Evolutionary conservation across 2,797 vertebrate species (phyloP).

Genomic region (Brachymystax lenok): DNA sequence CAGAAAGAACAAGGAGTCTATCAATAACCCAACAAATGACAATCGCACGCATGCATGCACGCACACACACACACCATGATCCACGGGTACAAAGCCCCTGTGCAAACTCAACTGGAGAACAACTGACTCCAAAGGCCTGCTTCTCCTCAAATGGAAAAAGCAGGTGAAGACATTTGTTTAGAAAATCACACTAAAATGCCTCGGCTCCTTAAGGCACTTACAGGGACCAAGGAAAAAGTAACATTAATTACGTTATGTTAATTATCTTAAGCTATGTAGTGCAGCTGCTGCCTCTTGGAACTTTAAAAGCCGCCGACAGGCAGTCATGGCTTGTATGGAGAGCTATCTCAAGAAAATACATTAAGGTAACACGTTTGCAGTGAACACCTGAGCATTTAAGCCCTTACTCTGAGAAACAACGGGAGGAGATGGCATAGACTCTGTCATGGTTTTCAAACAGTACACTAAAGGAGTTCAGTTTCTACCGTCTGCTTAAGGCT

Average conservation of each 20-base stretch:
- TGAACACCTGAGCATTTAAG: background rate
- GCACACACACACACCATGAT: slow-evolving; percentile 25
- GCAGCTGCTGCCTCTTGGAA: background rate
- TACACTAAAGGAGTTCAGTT: background rate
- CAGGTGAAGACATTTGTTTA: slow-evolving; percentile 20
- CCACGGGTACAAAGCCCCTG: slow-evolving; percentile 35
- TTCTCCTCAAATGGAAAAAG: slow-evolving; percentile 22
- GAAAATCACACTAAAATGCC: slow-evolving; percentile 28
- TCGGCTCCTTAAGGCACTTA: slow-evolving; percentile 54
- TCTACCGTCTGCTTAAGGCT: slow-evolving; percentile 9
- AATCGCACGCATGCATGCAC: slow-evolving; percentile 18
- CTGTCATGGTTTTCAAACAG: background rate
- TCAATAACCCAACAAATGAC: slow-evolving; percentile 24
- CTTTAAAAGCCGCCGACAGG: slow-evolving; percentile 36
- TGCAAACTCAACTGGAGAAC: slow-evolving; percentile 60
- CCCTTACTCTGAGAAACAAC: background rate
- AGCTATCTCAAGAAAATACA: slow-evolving; percentile 22
- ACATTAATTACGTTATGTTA: slow-evolving; percentile 6
- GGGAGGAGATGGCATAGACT: background rate
- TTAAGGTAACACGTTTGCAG: background rate
- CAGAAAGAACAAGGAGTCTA: slow-evolving; percentile 2
- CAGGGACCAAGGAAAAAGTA: slow-evolving; percentile 15
- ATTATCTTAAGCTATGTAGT: slow-evolving; percentile 3
- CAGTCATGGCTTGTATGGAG: slow-evolving; percentile 25
- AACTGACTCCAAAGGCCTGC: slow-evolving; percentile 29